These are phyloP conservation scores for Epinephelus coioides DNA, from an alignment of 2,797 vertebrate genomes.

Conservation along the genomic window DNA sequence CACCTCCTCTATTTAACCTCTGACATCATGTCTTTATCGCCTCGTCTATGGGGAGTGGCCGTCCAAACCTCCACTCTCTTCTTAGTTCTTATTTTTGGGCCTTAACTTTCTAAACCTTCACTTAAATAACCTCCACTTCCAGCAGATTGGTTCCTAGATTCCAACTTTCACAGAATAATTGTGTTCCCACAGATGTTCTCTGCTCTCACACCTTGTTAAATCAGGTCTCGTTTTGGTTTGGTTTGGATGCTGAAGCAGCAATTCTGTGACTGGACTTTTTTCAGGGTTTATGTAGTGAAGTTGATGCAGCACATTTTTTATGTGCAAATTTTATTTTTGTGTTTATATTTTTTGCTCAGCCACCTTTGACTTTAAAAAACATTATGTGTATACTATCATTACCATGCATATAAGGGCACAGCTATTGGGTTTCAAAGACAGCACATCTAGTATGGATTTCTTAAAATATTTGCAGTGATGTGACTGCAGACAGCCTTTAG, in stretches of 20 bases:
- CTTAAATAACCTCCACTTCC: background rate
- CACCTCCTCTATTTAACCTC: slow-evolving; percentile 43
- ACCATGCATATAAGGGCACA: no score
- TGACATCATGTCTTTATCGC: slow-evolving; percentile 38
- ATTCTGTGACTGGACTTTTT: slow-evolving; percentile 4
- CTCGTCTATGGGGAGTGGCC: slow-evolving; percentile 31
- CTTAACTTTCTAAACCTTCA: background rate
- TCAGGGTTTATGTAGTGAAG: background rate
- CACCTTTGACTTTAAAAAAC: background rate
- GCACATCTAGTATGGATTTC: background rate
- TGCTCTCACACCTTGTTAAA: slow-evolving; percentile 14
- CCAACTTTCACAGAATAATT: slow-evolving; percentile 3
- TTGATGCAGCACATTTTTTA: background rate
- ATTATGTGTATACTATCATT: no score
- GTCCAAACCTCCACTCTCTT: background rate
- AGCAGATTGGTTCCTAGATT: background rate
- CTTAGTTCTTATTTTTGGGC: background rate
- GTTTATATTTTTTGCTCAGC: background rate
- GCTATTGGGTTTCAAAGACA: background rate
- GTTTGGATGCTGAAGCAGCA: slow-evolving; percentile 7
- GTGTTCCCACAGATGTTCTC: background rate
- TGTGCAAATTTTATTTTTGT: background rate
- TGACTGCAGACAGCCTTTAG: no score
- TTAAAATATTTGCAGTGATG: background rate
- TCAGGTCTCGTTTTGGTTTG: slow-evolving; percentile 5